Evolutionary conservation across 2,888 invertebrate genomes (phyloP).

Genomic region (Ophion ellenae): DNA sequence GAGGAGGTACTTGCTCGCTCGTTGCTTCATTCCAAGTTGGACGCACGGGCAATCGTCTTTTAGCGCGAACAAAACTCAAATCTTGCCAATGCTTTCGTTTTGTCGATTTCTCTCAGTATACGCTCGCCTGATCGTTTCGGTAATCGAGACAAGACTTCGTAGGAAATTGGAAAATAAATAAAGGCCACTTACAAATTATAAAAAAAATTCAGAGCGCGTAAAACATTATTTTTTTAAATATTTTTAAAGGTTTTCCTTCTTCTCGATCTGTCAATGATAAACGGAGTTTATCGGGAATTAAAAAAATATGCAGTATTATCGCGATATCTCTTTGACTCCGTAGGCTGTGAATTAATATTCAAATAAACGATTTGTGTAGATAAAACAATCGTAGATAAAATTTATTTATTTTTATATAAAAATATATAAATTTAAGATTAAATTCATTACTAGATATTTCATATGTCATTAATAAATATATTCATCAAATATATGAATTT

Average conservation of each 20-base stretch:
- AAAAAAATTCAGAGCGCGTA: too few species aligned
- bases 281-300: too few species aligned
- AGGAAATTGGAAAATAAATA: too few species aligned
- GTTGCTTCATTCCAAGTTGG: slow-evolving; percentile 36
- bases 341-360: slow-evolving; percentile 27
- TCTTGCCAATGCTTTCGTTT: background rate
- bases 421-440: too few species aligned
- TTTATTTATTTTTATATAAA: background rate
- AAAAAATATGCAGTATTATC: slow-evolving; percentile 11
- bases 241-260: too few species aligned
- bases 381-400: slow-evolving; percentile 26
- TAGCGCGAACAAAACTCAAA: slow-evolving; percentile 23
- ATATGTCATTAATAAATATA: too few species aligned
- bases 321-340: slow-evolving; percentile 9
- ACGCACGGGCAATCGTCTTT: slow-evolving; percentile 2
- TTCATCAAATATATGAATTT: too few species aligned
- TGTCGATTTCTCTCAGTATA: background rate
- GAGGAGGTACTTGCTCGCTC: slow-evolving; percentile 31
- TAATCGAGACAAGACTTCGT: background rate
- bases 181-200: too few species aligned
- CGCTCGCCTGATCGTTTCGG: background rate
- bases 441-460: too few species aligned
- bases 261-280: too few species aligned
- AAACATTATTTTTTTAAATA: background rate
- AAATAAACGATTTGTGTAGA: slow-evolving; percentile 56